Percentiles rank a stretch among this genome's conserved stretches.
phyloP scores from a whole-genome alignment of 2,888 invertebrate species.

The Serripes groenlandicus region DNA sequence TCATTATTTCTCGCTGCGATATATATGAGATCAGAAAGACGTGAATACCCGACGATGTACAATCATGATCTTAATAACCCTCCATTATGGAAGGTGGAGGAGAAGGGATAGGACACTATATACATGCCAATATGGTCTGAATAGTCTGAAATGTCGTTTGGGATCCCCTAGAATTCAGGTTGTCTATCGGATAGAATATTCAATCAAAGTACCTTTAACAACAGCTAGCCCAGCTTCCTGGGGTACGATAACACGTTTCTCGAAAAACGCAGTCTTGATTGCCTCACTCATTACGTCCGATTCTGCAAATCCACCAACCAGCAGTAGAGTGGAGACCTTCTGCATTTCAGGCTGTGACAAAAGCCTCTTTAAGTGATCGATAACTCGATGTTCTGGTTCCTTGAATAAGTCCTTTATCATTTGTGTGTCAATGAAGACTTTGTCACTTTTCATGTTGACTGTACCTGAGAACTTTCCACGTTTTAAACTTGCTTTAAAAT shows the following conservation, averaged over 20 bases:
- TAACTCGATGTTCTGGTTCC: neutral
- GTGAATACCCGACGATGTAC: too few species aligned
- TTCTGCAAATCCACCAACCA: slow-evolving; percentile 22
- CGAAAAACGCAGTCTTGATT: slow-evolving; percentile 5
- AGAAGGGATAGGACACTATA: too few species aligned
- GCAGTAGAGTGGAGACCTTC: neutral
- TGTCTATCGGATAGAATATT: too few species aligned
- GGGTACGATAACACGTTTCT: slow-evolving; percentile 25
- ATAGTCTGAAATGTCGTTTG: too few species aligned
- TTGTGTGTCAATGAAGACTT: neutral
- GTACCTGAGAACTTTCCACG: neutral
- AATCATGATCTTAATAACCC: too few species aligned
- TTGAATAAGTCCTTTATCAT: neutral
- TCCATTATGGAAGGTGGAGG: too few species aligned
- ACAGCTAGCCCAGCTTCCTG: slow-evolving; percentile 33
- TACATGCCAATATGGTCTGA: too few species aligned
- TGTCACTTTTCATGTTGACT: neutral
- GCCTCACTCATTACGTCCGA: neutral
- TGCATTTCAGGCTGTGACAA: neutral
- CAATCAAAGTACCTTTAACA: slow-evolving; percentile 25
- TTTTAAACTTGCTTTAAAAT: neutral
- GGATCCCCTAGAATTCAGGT: too few species aligned
- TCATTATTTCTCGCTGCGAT: too few species aligned
- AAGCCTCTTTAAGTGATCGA: neutral
- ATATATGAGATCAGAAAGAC: too few species aligned